Evolutionary conservation across 2,113 vertebrate genomes (phyloP).

Genomic region (Pseudopipra pipra): DNA sequence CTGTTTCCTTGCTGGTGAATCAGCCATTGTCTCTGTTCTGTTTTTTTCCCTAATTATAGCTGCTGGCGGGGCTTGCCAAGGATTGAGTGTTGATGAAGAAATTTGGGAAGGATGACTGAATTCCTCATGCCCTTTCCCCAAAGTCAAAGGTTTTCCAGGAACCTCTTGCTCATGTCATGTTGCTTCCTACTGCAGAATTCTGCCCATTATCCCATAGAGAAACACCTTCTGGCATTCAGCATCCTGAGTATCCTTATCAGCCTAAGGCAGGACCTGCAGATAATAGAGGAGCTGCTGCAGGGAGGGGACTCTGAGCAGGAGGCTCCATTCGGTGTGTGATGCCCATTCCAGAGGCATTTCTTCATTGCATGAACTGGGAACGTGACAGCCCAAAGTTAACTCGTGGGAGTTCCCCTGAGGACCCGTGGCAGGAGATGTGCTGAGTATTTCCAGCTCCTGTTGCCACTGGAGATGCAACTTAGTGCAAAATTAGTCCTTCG

Average conservation of each 20-base stretch:
- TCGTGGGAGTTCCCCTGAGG: neutral
- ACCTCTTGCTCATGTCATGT: neutral
- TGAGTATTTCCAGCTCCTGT: neutral
- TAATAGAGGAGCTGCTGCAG: neutral
- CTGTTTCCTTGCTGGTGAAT: slow-evolving; percentile 55
- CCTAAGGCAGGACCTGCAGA: neutral
- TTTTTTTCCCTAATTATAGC: slow-evolving; percentile 16
- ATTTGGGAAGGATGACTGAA: slow-evolving; percentile 49
- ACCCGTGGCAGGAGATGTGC: neutral
- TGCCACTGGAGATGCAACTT: slow-evolving; percentile 37
- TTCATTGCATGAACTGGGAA: neutral
- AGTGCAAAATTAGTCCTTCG: slow-evolving; percentile 7
- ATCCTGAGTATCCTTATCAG: neutral
- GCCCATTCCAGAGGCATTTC: neutral
- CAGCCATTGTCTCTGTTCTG: slow-evolving; percentile 47
- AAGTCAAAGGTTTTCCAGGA: neutral
- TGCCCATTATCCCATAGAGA: neutral
- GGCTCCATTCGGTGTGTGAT: neutral
- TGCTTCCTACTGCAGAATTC: neutral
- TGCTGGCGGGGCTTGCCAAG: neutral
- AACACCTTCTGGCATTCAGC: neutral
- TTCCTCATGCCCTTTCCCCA: slow-evolving; percentile 35
- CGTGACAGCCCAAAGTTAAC: neutral
- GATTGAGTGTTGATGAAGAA: slow-evolving; percentile 30
- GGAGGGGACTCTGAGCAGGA: neutral